Evolutionary conservation across 2,888 invertebrate species (phyloP), one percentile per base, ranked within the genome.

Genomic region (Drosophila rellima): DNA sequence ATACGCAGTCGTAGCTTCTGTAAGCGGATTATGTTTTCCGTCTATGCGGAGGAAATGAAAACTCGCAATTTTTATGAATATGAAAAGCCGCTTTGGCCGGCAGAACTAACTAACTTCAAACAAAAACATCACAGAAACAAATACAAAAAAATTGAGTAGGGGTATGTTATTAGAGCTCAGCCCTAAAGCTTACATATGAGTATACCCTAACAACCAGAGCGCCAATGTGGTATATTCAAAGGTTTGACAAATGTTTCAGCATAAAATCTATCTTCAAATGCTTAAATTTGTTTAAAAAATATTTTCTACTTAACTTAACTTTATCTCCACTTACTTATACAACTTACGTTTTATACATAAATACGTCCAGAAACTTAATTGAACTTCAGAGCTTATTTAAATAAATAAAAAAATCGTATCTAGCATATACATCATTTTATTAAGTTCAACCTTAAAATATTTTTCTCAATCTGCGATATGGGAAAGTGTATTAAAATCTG

Each of bases 21-120:
- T 83, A 83, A 83, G 82, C 71, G 77, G 82, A 86, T 83, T 83
- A 83, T 66, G 79, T 64, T 79, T 78, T 71, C 73, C 61, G 62
- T 71, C 40, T 51, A 72, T 82, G 74, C 60, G 64, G 48, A 70
- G 76, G 66, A 80, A 80, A 81, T 80, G 80, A 79, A 70, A 76
- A 69, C 82, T 83, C 87, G 84, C 82, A 79, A 83, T 83, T 86
- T 82, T 83, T 86, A 86, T 86, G 86, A 83, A 83, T 83, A 86
- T 86, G 84, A 74, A 86, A 86, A 83, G 84, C 82, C 72, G 82
- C 82, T 86, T 86, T 83, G 70, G 74, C 69, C 74, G 68, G 69
- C 77, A 74, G 66, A 64, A 71, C 80, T 86, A 83, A 79, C 81
- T 81, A 83, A 80, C 82, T 83, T 86, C 79, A 86, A 86, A 83